Base-by-base conservation (phyloP, 2,113 vertebrate genomes). In the Tinamus guttatus region DNA sequence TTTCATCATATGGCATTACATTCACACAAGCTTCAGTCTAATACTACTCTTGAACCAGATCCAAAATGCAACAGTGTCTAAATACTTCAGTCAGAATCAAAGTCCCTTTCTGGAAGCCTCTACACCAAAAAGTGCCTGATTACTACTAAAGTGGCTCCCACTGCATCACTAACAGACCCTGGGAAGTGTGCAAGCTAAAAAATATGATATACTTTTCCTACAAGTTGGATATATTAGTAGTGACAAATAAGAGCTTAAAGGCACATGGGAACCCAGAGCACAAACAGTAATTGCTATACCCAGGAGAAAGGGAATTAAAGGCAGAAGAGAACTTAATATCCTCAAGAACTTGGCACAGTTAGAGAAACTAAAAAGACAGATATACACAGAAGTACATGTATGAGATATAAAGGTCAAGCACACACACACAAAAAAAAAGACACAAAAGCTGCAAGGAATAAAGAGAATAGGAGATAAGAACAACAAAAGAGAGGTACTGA, bases 401-500 rank as follows among this genome's bases (percentile, higher is more conserved):
- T 56, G 45, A 62, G 87, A 80, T 54, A 81, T 17, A 58, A 81
- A 81, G 64, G 80, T 86, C 80, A 90, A 86, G 80, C 38, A 92
- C 20, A 24, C 49, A 49, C 49, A 49, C 49, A 49, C 60, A 92
- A 74, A 90, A 79, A 8, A 80, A 9, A 41, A 83, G 45, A 75
- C 34, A 83, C 51, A 97, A 93, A 90, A 81, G 80, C 65, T 54
- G 60, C 40, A 83, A 71, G 36, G 56, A 92, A 86, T 88, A 78
- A 85, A 64, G 59, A 90, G 64, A 8, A 38, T 11, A 73, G 49
- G n/a, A 85, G 64, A 28, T 0, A 9, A 94, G 75, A 58, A 3
- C 27, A 81, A 75, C 36, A 36, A 63, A 81, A 81, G 56, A 52
- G 6, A 87, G 83, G 89, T 70, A 94, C 86, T 79, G 73, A 36